Evolutionary conservation across 2,888 invertebrate genomes (phyloP).

Genomic region (Zygogramma bicolorata): DNA sequence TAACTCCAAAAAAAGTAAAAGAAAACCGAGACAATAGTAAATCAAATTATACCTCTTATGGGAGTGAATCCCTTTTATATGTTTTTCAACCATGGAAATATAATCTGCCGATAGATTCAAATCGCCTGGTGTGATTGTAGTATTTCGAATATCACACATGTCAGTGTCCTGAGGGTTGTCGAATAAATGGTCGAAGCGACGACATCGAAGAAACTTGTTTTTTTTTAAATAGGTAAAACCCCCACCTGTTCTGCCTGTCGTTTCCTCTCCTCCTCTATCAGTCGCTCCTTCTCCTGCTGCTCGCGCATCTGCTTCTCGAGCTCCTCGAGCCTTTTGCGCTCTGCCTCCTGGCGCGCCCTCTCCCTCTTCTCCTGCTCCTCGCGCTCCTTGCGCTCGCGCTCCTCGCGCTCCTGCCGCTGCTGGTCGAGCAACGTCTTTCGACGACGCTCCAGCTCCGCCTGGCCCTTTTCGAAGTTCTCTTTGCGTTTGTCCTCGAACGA

Average conservation of each 20-base stretch:
- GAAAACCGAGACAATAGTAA: too few relatives aligned
- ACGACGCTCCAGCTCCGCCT: constrained; percentile 94
- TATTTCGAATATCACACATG: too few relatives aligned
- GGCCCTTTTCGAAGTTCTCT: constrained; percentile 98
- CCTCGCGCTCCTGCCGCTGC: constrained; percentile 91
- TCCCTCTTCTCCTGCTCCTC: constrained; percentile 91
- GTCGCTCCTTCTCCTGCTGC: constrained; percentile 81
- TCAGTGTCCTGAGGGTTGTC: too few relatives aligned
- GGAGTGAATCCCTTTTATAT: too few relatives aligned
- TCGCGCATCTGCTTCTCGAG: constrained; percentile 83
- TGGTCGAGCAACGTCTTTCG: constrained; percentile 90
- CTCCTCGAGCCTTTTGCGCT: constrained; percentile 88
- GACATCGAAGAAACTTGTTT: too few relatives aligned
- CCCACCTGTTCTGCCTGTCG: constrained; percentile 78
- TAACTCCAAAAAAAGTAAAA: too few relatives aligned
- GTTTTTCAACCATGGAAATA: too few relatives aligned
- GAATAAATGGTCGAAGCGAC: too few relatives aligned
- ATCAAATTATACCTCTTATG: too few relatives aligned
- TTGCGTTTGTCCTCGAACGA: constrained; percentile 96
- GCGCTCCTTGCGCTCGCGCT: constrained; percentile 91
- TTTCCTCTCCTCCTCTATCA: constrained; percentile 82
- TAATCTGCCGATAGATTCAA: too few relatives aligned
- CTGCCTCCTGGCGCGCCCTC: constrained; percentile 79
- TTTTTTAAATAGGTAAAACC: too few relatives aligned
- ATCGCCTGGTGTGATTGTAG: too few relatives aligned